Percentiles rank a stretch among this genome's conserved stretches.
These are phyloP conservation scores for Anomalospiza imberbis DNA, from an alignment of 2,797 vertebrate genomes.

Conservation along the genomic window DNA sequence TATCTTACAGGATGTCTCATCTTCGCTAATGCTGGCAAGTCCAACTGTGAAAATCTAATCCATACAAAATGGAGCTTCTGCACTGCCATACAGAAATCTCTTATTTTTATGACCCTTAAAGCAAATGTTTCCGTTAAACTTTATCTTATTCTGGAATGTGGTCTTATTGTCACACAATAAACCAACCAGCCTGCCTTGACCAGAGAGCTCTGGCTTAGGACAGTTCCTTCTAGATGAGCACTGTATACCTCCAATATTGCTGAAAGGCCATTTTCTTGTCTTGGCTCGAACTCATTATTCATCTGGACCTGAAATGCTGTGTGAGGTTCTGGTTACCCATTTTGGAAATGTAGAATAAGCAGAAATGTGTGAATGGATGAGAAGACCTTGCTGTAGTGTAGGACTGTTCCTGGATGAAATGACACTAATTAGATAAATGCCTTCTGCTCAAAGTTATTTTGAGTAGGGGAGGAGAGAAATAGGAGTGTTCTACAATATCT, in stretches of 20 bases:
- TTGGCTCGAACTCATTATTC: neutral
- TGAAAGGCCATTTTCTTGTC: neutral
- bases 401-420: neutral
- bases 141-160: neutral
- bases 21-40: neutral
- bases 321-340: neutral
- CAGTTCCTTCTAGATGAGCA: neutral
- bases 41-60: neutral
- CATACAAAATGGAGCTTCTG: neutral
- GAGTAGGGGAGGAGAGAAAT: neutral
- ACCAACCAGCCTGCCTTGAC: neutral
- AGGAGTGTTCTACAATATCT: neutral
- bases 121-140: neutral
- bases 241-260: neutral
- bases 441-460: neutral
- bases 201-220: neutral
- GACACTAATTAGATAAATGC: neutral
- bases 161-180: neutral
- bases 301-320: neutral
- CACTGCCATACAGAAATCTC: neutral
- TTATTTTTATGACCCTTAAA: neutral
- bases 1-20: fast-evolving
- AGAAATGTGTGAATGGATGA: neutral
- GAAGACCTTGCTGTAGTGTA: neutral
- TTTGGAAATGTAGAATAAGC: neutral